phyloP scores from a whole-genome alignment of 2,797 vertebrate species.

The Lagorchestes hirsutus region DNA sequence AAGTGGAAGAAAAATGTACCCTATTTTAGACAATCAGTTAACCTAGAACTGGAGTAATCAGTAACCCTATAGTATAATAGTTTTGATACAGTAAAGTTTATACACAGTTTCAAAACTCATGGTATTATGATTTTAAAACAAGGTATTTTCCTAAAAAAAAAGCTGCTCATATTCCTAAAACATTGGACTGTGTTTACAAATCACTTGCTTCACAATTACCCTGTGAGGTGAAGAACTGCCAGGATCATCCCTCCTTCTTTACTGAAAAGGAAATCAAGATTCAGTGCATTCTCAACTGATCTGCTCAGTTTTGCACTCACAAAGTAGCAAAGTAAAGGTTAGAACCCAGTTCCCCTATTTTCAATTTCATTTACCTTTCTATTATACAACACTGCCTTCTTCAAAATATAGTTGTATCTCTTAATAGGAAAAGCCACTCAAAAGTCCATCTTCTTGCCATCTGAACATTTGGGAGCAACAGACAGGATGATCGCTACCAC shows the following conservation, averaged over 20 bases:
- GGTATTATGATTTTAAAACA: neutral
- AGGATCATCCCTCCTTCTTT: neutral
- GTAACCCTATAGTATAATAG: neutral
- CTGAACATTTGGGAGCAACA: slow-evolving; percentile 39
- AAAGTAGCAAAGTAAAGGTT: neutral
- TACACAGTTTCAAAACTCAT: neutral
- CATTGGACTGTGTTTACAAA: slow-evolving; percentile 24
- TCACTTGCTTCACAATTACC: neutral
- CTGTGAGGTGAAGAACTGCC: neutral
- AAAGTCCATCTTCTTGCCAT: neutral
- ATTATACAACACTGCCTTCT: neutral
- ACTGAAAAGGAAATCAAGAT: neutral
- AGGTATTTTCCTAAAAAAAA: slow-evolving; percentile 48
- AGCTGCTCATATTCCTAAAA: neutral
- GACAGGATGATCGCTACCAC: neutral
- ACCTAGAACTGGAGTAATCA: neutral
- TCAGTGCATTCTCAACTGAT: neutral
- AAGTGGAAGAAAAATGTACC: neutral
- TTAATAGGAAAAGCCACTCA: neutral
- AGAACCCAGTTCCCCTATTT: neutral
- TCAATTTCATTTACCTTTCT: neutral
- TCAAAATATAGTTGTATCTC: neutral
- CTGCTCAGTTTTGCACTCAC: neutral
- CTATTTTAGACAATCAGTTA: neutral
- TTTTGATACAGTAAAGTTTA: neutral